phyloP scores from a whole-genome alignment of 2,888 invertebrate genomes.

The Catocala fraxini region DNA sequence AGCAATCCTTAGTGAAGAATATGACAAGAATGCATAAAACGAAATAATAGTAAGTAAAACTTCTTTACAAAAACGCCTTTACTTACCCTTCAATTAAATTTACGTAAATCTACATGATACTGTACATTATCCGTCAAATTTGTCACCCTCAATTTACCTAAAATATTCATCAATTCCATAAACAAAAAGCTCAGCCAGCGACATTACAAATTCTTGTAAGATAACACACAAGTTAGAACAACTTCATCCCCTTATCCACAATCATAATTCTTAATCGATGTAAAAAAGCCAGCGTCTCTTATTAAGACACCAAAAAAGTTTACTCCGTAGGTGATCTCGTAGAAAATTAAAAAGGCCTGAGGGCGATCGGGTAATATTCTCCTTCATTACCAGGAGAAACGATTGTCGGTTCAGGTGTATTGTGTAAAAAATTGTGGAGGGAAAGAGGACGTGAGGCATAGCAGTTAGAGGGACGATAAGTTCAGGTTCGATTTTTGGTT shows the following conservation, averaged over 20 bases:
- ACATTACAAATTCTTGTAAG: background rate
- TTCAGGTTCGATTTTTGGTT: constrained; percentile 53
- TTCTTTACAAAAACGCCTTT: too few species aligned
- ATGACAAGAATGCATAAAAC: too few species aligned
- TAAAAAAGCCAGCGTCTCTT: constrained; percentile 42
- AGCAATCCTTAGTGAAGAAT: too few species aligned
- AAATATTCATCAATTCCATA: background rate
- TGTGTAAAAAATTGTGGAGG: constrained; percentile 49
- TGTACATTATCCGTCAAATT: too few species aligned
- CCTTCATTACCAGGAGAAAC: constrained; percentile 71
- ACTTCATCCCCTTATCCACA: constrained; percentile 18
- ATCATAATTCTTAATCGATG: constrained; percentile 52
- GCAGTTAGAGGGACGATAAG: constrained; percentile 15
- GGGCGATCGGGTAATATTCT: constrained; percentile 83
- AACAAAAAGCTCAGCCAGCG: background rate
- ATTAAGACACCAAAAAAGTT: constrained; percentile 61
- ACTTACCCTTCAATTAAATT: too few species aligned
- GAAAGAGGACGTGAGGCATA: constrained; percentile 23
- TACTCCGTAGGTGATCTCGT: constrained; percentile 73
- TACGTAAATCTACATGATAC: too few species aligned
- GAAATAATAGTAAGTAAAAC: too few species aligned
- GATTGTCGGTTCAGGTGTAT: constrained; percentile 78
- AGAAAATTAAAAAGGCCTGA: constrained; percentile 86
- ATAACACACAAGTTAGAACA: constrained; percentile 1
- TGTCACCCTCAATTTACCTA: background rate